Evolutionary conservation across 2,888 invertebrate species (phyloP).

Genomic region (Eilema depressum): DNA sequence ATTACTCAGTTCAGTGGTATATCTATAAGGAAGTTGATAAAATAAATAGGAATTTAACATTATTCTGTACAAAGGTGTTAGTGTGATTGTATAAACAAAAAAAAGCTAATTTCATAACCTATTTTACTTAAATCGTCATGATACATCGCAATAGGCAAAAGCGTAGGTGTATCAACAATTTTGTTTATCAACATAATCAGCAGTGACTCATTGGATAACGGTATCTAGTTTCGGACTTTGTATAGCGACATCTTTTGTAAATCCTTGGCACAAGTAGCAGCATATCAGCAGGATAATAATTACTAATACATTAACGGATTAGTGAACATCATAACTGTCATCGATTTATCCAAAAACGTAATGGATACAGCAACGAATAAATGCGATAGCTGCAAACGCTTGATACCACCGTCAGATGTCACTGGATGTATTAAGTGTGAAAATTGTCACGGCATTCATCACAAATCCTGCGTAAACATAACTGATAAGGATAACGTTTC

Average conservation of each 20-base stretch:
- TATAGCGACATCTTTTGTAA: background rate
- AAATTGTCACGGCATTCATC: background rate
- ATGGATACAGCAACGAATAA: background rate
- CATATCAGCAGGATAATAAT: background rate
- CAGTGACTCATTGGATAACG: background rate
- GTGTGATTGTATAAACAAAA: background rate
- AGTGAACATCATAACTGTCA: background rate
- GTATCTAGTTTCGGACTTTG: background rate
- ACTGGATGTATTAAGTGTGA: background rate
- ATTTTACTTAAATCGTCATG: background rate
- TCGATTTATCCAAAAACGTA: background rate
- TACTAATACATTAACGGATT: background rate
- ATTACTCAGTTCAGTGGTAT: background rate
- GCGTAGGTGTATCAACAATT: background rate
- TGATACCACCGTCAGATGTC: background rate
- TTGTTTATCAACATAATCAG: conserved; percentile 4
- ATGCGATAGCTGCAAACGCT: background rate
- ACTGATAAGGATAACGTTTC: background rate
- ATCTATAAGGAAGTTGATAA: background rate
- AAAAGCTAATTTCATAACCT: background rate
- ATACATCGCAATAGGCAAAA: conserved; percentile 1
- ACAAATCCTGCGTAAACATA: background rate
- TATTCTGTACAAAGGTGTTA: background rate
- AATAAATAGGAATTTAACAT: background rate
- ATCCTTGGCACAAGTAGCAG: background rate